Percentiles rank a stretch among this genome's conserved stretches.
These are phyloP conservation scores for Leptogaster cylindrica DNA, from an alignment of 2,888 invertebrate species.

Conservation along the genomic window DNA sequence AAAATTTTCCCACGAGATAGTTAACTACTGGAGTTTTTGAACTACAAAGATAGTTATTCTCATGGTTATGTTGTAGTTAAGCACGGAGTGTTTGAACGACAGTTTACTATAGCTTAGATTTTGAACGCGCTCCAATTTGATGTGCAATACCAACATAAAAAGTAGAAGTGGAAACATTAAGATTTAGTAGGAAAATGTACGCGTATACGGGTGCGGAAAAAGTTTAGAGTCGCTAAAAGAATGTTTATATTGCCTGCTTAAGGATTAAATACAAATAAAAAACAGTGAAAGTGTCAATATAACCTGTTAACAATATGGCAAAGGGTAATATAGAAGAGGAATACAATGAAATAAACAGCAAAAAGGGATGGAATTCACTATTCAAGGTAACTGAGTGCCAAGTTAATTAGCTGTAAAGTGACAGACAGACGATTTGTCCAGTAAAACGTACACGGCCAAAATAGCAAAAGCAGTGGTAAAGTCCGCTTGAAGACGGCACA, in stretches of 20 bases:
- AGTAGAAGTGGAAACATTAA: constrained; percentile 28
- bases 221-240: constrained; percentile 6
- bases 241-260: constrained; percentile 27
- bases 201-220: constrained; percentile 37
- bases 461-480: constrained; percentile 7
- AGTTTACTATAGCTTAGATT: no score
- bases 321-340: constrained; percentile 68
- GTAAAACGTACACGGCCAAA: no score
- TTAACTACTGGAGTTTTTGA: no score
- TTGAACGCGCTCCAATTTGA: no score
- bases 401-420: no score
- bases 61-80: no score
- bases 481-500: constrained; percentile 7
- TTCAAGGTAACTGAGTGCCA: constrained; percentile 70
- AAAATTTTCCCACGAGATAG: no score
- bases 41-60: no score
- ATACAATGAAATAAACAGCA: constrained; percentile 73
- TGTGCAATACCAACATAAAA: no score
- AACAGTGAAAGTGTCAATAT: constrained; percentile 8
- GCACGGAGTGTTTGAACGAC: no score
- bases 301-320: constrained; percentile 41
- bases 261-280: constrained; percentile 12
- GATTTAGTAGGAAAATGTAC: constrained; percentile 35
- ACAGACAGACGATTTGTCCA: no score
- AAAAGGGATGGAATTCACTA: constrained; percentile 73